Base-by-base conservation (phyloP, 2,113 vertebrate species). In the Chlorodrepanis virens region DNA sequence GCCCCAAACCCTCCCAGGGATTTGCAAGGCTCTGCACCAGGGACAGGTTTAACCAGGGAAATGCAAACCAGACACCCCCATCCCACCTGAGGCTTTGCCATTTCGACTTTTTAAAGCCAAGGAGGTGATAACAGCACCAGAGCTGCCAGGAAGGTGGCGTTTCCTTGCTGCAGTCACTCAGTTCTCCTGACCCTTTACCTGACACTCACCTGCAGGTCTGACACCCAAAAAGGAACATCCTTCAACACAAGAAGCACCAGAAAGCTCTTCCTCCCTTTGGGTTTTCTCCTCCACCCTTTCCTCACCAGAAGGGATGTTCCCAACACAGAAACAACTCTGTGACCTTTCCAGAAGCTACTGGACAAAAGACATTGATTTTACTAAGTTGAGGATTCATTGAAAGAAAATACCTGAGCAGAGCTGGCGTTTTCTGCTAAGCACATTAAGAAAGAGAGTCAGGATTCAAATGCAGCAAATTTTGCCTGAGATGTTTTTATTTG, bases 81-180 rank as follows among this genome's bases (percentile, higher is more conserved):
- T 20, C 63, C 69, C 21, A 39, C 64, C 75, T 3, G 10, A 3
- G 15, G 39, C 44, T 70, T 47, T 54, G 65, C 35, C 75, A 44
- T 11, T 2, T 21, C 4, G 33, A 6, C 24, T 75, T 70, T 14
- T 14, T 11, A 6, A 42, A 69, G 69, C 52, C 42, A 16, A 50
- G 45, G 25, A 52, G n/a, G 42, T 8, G 64, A 23, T 9, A 74
- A 50, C 6, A 65, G 85, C 60, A n/a, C 52, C 39, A 23, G 18
- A 60, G 70, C 0, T 23, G 23, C 1, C 19, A 4, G 24, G 18
- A 15, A 54, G 4, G 1, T 4, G 40, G 9, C 2, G 40, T 4
- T 86, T 37, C 81, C 81, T 50, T 9, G 25, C 49, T 75, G 84
- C 45, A 25, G 2, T 17, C 39, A 33, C 22, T 20, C 44, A 13